phyloP scores from a whole-genome alignment of 2,888 invertebrate species.

The Limnephilus rhombicus region DNA sequence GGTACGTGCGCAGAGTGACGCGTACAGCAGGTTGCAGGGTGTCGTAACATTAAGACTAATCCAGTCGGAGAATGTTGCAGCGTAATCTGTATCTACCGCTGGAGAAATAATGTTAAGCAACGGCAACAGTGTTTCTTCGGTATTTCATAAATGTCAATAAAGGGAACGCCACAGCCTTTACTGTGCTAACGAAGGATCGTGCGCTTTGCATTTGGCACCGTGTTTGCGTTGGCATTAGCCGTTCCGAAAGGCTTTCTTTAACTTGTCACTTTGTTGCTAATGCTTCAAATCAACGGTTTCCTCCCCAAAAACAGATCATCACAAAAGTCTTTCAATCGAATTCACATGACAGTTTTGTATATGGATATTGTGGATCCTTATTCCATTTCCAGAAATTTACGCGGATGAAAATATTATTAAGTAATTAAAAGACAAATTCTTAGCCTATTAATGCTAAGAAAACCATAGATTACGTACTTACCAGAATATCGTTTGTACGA shows the following conservation, averaged over 20 bases:
- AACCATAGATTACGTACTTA: too few relatives aligned
- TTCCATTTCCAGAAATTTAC: background rate
- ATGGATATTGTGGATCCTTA: background rate
- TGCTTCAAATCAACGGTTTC: background rate
- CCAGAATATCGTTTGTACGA: too few relatives aligned
- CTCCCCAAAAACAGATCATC: background rate
- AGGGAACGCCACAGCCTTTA: constrained; percentile 51
- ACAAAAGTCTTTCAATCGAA: background rate
- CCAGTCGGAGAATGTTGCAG: constrained; percentile 47
- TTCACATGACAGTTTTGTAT: background rate
- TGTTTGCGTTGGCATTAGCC: constrained; percentile 7
- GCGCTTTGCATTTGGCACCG: constrained; percentile 7
- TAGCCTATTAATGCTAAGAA: too few relatives aligned
- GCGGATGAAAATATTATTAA: background rate
- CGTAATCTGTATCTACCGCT: constrained; percentile 48
- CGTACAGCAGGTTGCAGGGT: constrained; percentile 34
- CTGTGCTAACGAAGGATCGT: constrained; percentile 20
- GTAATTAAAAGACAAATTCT: too few relatives aligned
- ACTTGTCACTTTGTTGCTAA: background rate
- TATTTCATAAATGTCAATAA: constrained; percentile 55
- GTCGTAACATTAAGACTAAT: constrained; percentile 48
- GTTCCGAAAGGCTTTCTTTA: constrained; percentile 11
- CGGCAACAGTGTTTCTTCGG: constrained; percentile 46
- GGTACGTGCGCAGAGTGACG: constrained; percentile 15
- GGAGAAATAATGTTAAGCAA: constrained; percentile 46